A percentile compares a stretch with the other conserved stretches of the same genome.
These are phyloP conservation scores for Eulimnadia texana DNA, from an alignment of 1,140 invertebrate genomes.

Conservation along the genomic window DNA sequence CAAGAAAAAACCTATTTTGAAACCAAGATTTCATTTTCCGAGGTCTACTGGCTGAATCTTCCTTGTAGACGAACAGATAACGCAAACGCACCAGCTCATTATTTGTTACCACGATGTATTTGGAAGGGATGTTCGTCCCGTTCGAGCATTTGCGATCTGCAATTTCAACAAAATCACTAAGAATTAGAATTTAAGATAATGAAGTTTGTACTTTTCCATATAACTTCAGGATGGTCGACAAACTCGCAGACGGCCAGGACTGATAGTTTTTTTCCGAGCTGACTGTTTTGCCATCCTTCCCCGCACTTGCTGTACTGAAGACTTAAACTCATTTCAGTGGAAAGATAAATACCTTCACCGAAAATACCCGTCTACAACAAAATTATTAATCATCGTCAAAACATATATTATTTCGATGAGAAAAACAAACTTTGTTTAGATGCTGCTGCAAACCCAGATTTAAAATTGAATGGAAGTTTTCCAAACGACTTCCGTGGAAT, in stretches of 20 bases:
- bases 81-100: constrained; percentile 57
- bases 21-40: not conserved
- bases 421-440: constrained; percentile 48
- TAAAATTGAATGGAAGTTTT: constrained; percentile 67
- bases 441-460: constrained; percentile 59
- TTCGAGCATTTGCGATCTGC: not conserved
- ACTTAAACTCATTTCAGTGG: constrained; percentile 50
- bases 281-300: constrained; percentile 53
- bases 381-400: constrained; percentile 7
- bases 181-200: not conserved
- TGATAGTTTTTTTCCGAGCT: constrained; percentile 51
- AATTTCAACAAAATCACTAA: not conserved
- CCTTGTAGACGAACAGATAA: constrained; percentile 54
- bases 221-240: constrained; percentile 48
- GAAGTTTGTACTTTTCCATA: constrained; percentile 23
- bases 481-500: constrained; percentile 60
- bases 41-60: not conserved
- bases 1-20: not conserved
- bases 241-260: constrained; percentile 65
- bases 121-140: constrained; percentile 33
- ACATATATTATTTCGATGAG: constrained; percentile 2
- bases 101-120: constrained; percentile 57
- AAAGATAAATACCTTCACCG: constrained; percentile 60
- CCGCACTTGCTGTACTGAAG: constrained; percentile 51
- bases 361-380: constrained; percentile 42